A percentile compares a stretch with the other conserved stretches of the same genome.
Conservation (phyloP, 2,888 invertebrate species). For the Pteria penguin region DNA sequence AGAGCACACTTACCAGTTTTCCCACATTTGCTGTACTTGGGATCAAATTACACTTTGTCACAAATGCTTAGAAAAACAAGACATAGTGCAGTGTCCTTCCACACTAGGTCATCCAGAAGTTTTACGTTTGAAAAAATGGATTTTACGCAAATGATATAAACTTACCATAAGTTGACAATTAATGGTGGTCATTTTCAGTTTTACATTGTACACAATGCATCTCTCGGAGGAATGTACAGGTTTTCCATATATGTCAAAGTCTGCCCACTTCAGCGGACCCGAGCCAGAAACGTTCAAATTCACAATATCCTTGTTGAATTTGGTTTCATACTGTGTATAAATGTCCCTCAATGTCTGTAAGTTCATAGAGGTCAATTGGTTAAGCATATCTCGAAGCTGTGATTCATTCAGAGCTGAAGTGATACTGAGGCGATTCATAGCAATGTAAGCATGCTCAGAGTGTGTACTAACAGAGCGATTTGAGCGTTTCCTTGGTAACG, state of each 20-base stretch:
- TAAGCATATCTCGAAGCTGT: slow-evolving; percentile 65
- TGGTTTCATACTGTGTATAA: slow-evolving; percentile 68
- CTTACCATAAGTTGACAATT: slow-evolving; percentile 72
- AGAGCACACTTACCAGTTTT: no score
- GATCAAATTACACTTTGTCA: no score
- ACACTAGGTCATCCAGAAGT: no score
- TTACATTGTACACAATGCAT: slow-evolving; percentile 72
- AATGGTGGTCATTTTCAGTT: slow-evolving; percentile 58
- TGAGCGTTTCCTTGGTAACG: slow-evolving; percentile 66
- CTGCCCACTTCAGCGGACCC: slow-evolving; percentile 70
- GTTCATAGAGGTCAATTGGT: slow-evolving; percentile 65
- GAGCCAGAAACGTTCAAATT: slow-evolving; percentile 47
- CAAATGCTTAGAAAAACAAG: no score
- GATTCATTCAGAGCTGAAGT: slow-evolving; percentile 67
- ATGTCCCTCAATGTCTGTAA: slow-evolving; percentile 69
- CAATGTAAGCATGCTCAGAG: slow-evolving; percentile 71
- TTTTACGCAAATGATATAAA: no score
- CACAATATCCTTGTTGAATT: slow-evolving; percentile 64
- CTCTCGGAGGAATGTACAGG: slow-evolving; percentile 71
- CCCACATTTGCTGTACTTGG: no score
- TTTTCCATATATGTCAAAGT: slow-evolving; percentile 72
- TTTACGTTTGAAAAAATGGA: no score
- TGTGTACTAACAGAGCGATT: slow-evolving; percentile 59
- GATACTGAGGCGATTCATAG: slow-evolving; percentile 72
- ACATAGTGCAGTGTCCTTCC: no score